phyloP scores from a whole-genome alignment of 2,888 invertebrate species.

The Epinotia nisella region DNA sequence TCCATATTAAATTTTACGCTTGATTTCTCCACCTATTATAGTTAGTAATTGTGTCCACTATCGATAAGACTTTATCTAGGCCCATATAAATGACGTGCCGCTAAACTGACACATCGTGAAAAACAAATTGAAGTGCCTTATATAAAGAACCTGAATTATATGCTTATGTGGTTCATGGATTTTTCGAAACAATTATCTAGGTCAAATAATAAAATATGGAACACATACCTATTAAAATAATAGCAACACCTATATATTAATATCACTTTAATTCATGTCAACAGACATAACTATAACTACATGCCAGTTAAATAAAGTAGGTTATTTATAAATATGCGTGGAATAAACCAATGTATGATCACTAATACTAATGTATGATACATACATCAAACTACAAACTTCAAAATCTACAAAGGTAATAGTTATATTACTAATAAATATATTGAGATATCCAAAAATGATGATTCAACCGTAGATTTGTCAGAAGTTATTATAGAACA shows the following conservation, averaged over 20 bases:
- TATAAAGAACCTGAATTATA: too few species aligned
- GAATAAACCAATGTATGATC: not conserved
- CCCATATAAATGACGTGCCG: not conserved
- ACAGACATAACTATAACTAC: not conserved
- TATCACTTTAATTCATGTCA: not conserved
- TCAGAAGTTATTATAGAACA: too few species aligned
- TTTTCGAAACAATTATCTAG: too few species aligned
- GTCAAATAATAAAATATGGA: not conserved
- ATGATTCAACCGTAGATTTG: too few species aligned
- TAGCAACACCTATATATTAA: not conserved
- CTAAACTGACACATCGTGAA: not conserved
- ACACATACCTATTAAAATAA: not conserved
- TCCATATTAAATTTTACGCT: too few species aligned
- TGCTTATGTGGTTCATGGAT: too few species aligned
- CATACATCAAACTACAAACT: too few species aligned
- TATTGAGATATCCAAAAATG: too few species aligned
- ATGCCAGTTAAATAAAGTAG: not conserved
- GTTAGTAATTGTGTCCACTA: not conserved
- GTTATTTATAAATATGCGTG: not conserved
- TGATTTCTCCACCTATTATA: slow-evolving; percentile 1
- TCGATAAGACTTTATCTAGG: slow-evolving; percentile 9
- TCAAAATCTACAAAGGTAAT: too few species aligned
- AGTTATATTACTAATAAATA: too few species aligned
- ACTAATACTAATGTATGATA: too few species aligned
- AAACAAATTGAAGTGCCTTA: too few species aligned